Evolutionary conservation across 2,888 invertebrate species (phyloP).

Genomic region (Holacanthella duospinosa): DNA sequence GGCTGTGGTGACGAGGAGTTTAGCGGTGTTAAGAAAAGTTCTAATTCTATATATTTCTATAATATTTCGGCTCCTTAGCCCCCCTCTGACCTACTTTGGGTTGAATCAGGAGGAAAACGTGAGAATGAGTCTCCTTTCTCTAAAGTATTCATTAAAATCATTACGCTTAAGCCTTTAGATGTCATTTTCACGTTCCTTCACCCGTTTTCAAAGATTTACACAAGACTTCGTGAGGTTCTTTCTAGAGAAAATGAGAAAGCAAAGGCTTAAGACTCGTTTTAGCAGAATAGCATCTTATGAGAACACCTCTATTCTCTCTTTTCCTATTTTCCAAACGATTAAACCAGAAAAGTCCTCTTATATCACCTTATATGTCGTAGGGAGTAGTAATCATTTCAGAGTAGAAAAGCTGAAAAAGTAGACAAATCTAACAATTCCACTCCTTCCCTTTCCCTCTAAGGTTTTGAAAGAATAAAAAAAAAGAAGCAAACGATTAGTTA

Average conservation of each 20-base stretch:
- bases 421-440: no score
- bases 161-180: background rate
- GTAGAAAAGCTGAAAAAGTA: background rate
- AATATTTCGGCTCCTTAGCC: no score
- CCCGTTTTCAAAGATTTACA: background rate
- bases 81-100: no score
- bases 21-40: no score
- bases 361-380: constrained; percentile 13
- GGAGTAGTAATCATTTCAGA: no score
- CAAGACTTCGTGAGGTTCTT: background rate
- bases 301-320: constrained; percentile 4
- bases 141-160: constrained; percentile 6
- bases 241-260: background rate
- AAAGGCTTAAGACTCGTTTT: background rate
- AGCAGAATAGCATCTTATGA: background rate
- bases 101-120: background rate
- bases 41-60: no score
- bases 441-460: background rate
- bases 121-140: constrained; percentile 4
- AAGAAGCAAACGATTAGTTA: no score
- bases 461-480: background rate
- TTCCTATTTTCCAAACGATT: constrained; percentile 24
- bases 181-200: constrained; percentile 1
- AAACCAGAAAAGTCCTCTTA: constrained; percentile 18
- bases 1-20: no score